Base-by-base conservation (phyloP, 2,113 vertebrate species). In the Clarias gariepinus region DNA sequence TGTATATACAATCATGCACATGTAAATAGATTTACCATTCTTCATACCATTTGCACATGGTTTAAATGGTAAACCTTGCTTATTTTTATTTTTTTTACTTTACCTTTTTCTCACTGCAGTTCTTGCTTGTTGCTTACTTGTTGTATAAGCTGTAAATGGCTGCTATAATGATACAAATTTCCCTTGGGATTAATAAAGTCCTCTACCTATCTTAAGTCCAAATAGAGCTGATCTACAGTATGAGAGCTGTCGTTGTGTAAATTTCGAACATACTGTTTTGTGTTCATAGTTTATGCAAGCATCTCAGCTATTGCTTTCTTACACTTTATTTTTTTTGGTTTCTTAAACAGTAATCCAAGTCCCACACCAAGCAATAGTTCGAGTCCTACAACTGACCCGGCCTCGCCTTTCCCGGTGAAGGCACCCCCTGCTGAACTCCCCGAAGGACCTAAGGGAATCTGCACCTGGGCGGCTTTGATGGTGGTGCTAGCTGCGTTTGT, bases 401-500 rank as follows among this genome's bases (percentile, higher is more conserved):
- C 9, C 83, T 76, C 41, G 77, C 89, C 77, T 63, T 90, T 84
- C 88, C 30, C 85, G 89, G 4, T 86, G 89, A 85, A 83, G 82
- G 41, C 73, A 63, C 1, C 94, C 87, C 82, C 90, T 91, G 89
- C 90, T 7, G 94, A 1, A 86, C 96, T 21, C 81, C 92, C 81
- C 92, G 93, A 0, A 87, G 93, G 2, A 92, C 41, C 94, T 90
- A 94, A 95, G 83, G 93, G 95, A 0, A 76, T 97, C 71, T 97
- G 96, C 95, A 85, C 96, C 23, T 96, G 96, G 0, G 76, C 96
- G 9, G 91, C 94, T 0, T 84, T 96, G 23, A 85, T 96, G 55
- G 90, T 98, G 0, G 87, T 98, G 25, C 92, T 98, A 9, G 96
- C 96, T 68, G 95, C 94, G 15, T 91, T 98, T 36, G 91, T 96